Evolutionary conservation across 2,797 vertebrate species (phyloP), one percentile per base, ranked within the genome.

Genomic region (Bradypodion ventrale): DNA sequence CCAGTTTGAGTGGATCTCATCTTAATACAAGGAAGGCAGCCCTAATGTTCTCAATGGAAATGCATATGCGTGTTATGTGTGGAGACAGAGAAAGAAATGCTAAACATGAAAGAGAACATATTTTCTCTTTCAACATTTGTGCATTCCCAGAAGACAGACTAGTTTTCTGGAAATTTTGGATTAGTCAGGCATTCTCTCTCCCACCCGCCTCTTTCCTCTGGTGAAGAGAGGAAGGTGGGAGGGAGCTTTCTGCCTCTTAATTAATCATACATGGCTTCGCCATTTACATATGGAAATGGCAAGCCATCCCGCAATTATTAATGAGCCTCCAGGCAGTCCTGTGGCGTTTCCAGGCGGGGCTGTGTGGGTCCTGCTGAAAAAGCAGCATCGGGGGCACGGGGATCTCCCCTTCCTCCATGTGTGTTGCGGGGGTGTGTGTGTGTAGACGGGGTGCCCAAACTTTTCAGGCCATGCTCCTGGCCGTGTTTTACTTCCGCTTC

Each of bases 241-340:
- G 65, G 42, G 27, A 7, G 44, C 37, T n/a, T 63, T 40, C 46
- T 13, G 46, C 83, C 78, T 60, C 89, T 91, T 92, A 93, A 92
- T 94, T 90, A 91, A 92, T 92, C 92, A 91, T 89, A 88, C 74
- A 59, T 86, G 13, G 78, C 85, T 85, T 83, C 87, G 2, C 81
- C 37, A 91, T 91, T 91, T 92, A 90, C 89, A 87, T 93, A 85
- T 90, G 93, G 92, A 91, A 90, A 90, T 90, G 46, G 89, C 32
- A 77, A 92, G 88, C 89, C 80, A 1, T 66, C 83, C 44, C n/a
- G 87, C 84, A 92, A 91, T 91, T 93, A 91, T 94, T 94, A 91
- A 94, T 88, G 88, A 91, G 90, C 89, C 90, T 83, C 79, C 84
- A 62, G 90, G 93, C 94, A 85, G 89, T 90, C 89, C 91, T 73